Base-by-base conservation (phyloP, 1,140 invertebrate genomes). In the Drosophila pseudoobscura region DNA sequence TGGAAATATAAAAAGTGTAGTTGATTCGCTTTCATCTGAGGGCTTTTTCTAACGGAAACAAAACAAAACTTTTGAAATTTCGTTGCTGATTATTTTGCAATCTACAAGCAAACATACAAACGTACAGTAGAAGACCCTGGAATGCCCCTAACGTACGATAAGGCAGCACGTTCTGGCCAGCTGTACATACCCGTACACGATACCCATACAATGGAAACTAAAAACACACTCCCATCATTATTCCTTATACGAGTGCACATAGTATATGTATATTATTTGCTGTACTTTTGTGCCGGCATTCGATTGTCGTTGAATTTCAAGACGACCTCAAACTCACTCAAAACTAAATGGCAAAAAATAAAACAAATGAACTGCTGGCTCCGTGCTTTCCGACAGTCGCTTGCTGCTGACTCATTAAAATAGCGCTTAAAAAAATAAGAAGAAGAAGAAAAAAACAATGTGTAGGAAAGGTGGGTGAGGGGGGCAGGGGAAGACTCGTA, bases 351-450 rank as follows among this genome's bases (percentile, higher is more conserved):
- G 41, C 49, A 31, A 69, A 39, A 39, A 13, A 39, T 51, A 64
- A 77, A 56, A 84, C 63, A 41, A 82, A 62, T 60, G 20, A 20
- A 20, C 20, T 58, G 52, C 60, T 70, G 61, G 46, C 60, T 69
- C 49, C 26, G 9, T 54, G 44, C 55, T 75, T 56, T 65, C 44
- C 54, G 68, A 53, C 53, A 46, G n/a, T 57, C 50, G 60, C 55
- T 79, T 8, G 29, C 29, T 79, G 80, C 80, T 85, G 80, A 85
- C 74, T 85, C 80, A 85, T 85, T 82, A 75, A 82, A 84, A 79
- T 39, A 84, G 49, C 58, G 61, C 62, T 75, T 43, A 70, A 80
- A 55, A 24, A 24, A 5, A 24, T 6, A 24, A 24, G 0, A 24
- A 5, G 3, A 24, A 5, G 5, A 5, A 26, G 0, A 5, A 5